Evolutionary conservation across 2,888 invertebrate species (phyloP), one percentile per base, ranked within the genome.

Genomic region (Chymomyza caudatula): DNA sequence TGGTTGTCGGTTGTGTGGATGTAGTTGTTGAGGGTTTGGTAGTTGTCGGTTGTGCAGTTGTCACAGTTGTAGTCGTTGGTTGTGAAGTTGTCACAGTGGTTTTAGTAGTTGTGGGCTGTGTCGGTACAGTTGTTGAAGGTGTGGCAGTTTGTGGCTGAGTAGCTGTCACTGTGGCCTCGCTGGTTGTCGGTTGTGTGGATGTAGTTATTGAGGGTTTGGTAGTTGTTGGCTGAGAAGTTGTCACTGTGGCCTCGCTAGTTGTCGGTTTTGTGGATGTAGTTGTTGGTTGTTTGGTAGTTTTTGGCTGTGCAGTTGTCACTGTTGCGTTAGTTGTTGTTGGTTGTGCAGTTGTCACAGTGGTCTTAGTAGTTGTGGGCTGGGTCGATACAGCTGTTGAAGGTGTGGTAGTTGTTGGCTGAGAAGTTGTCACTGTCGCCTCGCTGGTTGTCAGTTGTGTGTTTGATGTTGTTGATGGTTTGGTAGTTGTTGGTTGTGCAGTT

Each of bases 291-390:
- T n/a, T n/a, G 0, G 42, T 17, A 0, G 60, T 52, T 22, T 3
- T 17, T 19, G 5, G 15, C 6, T 23, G 51, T 0, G 60, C 52
- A n/a, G 61, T 20, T 2, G 25, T 29, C 3, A 5, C 6, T 2
- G 52, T 43, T 25, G 60, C 25, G 3, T 25, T 19, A 1, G 19
- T 6, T 17, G 63, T 63, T 13, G 60, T 60, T 0, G 58, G 60
- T 22, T 51, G 47, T 1, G n/a, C 13, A 0, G 43, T 51, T 0
- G 63, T 49, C 13, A 5, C 37, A 4, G 53, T 60, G 6, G 52
- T 20, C 15, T 19, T 37, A 2, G 17, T 8, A 43, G 60, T 60
- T 3, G 60, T 60, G 0, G 59, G 44, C 23, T 43, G n/a, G 0
- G 29, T 11, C 0, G 29, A 11, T 11, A 11, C 11, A 37, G 29